Base-by-base conservation (phyloP, 2,888 invertebrate genomes). In the Macrophya alboannulata region DNA sequence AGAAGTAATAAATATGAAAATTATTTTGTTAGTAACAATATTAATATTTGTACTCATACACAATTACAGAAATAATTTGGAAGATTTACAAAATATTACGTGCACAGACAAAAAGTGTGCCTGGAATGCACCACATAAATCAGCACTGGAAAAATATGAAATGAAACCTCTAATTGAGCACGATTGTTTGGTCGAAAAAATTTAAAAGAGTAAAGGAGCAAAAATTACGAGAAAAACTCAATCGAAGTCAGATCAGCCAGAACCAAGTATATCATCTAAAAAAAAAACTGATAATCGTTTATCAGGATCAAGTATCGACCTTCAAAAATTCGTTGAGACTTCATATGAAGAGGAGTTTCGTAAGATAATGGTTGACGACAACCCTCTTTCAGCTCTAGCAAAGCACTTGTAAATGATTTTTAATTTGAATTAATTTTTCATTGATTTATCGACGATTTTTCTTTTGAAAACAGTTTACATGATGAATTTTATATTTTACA, bases 21-120 rank as follows among this genome's bases (percentile, higher is more conserved):
- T 25, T 37, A 55, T 84, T 83, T 76, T 74, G 15, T 74, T n/a
- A n/a, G n/a, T n/a, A n/a, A n/a, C n/a, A n/a, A n/a, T n/a, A n/a
- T n/a, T n/a, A n/a, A n/a, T n/a, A n/a, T n/a, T n/a, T n/a, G n/a
- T n/a, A n/a, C n/a, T n/a, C n/a, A n/a, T n/a, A n/a, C n/a, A n/a
- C n/a, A 79, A 37, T 85, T 82, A 51, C 77, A 77, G 82, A 72
- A 82, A 86, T 59, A 68, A 86, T 77, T 68, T 85, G 76, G 83
- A 86, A 40, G 48, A 65, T 17, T 71, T 77, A 4, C 17, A 76
- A 9, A 31, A 48, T 48, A 59, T 81, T 6, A 59, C 81, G 12
- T 81, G 81, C 17, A 81, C 81, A 3, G 81, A 81, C 21, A 81
- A 81, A 81, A 81, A 81, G 62, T 81, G 81, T 62, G 37, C 62